Conservation (phyloP, 2,797 vertebrate genomes). For the Hydrolagus colliei region DNA sequence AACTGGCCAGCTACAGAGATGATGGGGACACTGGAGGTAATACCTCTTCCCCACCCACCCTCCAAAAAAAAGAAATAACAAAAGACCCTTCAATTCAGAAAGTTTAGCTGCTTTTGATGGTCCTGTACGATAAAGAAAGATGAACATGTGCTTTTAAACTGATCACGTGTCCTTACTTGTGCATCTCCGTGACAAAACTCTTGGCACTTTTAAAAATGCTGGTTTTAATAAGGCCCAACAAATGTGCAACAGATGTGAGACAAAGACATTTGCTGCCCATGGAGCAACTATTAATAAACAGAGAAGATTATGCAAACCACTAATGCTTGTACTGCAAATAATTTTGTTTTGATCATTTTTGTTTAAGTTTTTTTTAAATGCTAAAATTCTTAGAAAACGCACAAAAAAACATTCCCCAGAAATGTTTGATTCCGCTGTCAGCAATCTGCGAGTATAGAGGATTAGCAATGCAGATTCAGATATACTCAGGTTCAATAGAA, state of each 20-base stretch:
- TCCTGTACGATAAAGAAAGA: not conserved
- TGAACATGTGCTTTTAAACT: conserved; percentile 21
- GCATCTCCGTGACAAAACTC: conserved; percentile 8
- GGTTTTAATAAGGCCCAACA: conserved; percentile 27
- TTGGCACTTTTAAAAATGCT: conserved; percentile 11
- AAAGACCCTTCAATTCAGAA: not conserved
- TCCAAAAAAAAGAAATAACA: too few species aligned
- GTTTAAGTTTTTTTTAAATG: not conserved
- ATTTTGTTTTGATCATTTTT: conserved; percentile 12
- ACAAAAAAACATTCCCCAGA: not conserved
- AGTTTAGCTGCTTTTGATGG: not conserved
- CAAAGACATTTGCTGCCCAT: conserved; percentile 9
- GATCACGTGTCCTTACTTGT: not conserved
- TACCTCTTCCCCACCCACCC: too few species aligned
- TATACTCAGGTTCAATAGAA: too few species aligned
- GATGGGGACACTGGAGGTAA: too few species aligned
- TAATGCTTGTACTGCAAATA: conserved; percentile 21
- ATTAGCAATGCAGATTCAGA: not conserved
- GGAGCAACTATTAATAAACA: conserved; percentile 4
- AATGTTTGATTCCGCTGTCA: not conserved
- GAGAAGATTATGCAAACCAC: not conserved
- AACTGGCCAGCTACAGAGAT: too few species aligned
- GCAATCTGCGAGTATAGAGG: not conserved
- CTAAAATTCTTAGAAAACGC: not conserved
- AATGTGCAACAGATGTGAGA: conserved; percentile 25